Percentiles rank a stretch among this genome's conserved stretches.
phyloP scores from a whole-genome alignment of 1,140 invertebrate species.

The Oppia nitens region DNA sequence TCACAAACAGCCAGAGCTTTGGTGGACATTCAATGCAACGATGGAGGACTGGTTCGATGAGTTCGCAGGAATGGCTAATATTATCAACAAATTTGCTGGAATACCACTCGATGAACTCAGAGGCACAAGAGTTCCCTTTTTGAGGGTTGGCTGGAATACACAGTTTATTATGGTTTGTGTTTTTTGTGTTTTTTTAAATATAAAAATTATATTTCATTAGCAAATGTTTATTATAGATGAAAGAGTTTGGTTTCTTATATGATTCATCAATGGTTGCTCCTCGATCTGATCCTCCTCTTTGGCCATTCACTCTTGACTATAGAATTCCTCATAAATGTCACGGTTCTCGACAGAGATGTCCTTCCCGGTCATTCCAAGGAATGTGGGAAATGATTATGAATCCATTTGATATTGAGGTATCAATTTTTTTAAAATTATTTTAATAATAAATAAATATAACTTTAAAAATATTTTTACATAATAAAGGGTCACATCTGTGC shows the following conservation, averaged over 20 bases:
- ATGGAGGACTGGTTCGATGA: conserved; percentile 87
- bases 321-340: conserved; percentile 86
- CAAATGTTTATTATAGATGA: conserved; percentile 38
- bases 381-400: conserved; percentile 95
- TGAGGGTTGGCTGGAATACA: conserved; percentile 78
- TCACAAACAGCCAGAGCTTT: conserved; percentile 39
- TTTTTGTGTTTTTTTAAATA: not conserved
- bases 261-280: conserved; percentile 84
- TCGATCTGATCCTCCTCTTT: conserved; percentile 63
- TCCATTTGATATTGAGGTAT: conserved; percentile 69
- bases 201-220: not conserved
- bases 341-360: conserved; percentile 39
- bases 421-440: conserved; percentile 81
- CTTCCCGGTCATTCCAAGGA: conserved; percentile 60
- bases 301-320: conserved; percentile 90
- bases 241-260: conserved; percentile 82
- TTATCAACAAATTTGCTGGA: conserved; percentile 72
- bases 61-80: conserved; percentile 74
- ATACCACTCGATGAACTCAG: conserved; percentile 47
- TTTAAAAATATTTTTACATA: conserved; percentile 63
- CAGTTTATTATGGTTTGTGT: conserved; percentile 62
- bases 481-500: conserved; percentile 64
- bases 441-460: conserved; percentile 46
- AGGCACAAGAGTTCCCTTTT: conserved; percentile 62
- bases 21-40: conserved; percentile 54